Evolutionary conservation across 2,888 invertebrate genomes (phyloP).

Genomic region (Athalia circularis): DNA sequence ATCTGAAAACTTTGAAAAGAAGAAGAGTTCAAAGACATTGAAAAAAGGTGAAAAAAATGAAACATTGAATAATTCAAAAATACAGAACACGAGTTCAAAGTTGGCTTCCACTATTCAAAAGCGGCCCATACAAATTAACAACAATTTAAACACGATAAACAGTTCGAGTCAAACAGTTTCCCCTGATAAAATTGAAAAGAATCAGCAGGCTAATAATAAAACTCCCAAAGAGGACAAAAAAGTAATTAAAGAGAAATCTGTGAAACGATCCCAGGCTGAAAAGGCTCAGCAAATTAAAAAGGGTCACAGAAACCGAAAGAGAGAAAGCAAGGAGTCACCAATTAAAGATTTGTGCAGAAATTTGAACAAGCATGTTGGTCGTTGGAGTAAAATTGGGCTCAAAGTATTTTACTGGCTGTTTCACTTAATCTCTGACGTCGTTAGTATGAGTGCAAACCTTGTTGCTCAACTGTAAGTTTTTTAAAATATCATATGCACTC

Average conservation of each 20-base stretch:
- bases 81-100: constrained; percentile 66
- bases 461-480: constrained; percentile 83
- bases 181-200: constrained; percentile 68
- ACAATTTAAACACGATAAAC: constrained; percentile 66
- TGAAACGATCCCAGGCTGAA: constrained; percentile 74
- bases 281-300: constrained; percentile 74
- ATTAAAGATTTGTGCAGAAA: constrained; percentile 68
- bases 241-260: constrained; percentile 71
- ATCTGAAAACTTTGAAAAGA: constrained; percentile 69
- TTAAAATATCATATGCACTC: constrained; percentile 32
- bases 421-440: constrained; percentile 87
- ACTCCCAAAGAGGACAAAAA: constrained; percentile 75
- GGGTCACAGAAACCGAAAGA: constrained; percentile 76
- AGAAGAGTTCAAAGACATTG: constrained; percentile 59
- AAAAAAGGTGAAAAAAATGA: constrained; percentile 70
- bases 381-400: constrained; percentile 77
- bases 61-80: constrained; percentile 72
- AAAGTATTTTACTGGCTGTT: constrained; percentile 85
- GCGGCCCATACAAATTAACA: constrained; percentile 66
- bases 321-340: constrained; percentile 72
- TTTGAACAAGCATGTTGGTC: constrained; percentile 75
- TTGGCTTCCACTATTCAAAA: constrained; percentile 61
- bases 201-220: constrained; percentile 75
- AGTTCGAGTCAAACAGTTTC: constrained; percentile 65
- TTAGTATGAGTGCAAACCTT: constrained; percentile 85